phyloP scores from a whole-genome alignment of 2,797 vertebrate species.

The Coendou prehensilis region DNA sequence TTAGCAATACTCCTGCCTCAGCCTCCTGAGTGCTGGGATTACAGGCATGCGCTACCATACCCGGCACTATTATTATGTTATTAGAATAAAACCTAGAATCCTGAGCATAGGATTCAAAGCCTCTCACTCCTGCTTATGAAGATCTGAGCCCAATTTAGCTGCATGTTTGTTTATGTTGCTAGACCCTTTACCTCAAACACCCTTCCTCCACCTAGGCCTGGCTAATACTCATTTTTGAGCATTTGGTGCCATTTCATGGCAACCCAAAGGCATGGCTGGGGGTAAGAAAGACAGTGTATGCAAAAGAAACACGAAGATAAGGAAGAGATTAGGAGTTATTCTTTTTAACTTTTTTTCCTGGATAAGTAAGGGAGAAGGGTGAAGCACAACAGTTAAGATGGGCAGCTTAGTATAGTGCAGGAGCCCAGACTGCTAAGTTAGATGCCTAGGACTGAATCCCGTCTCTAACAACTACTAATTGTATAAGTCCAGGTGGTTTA shows the following conservation, averaged over 20 bases:
- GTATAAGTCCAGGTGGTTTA: background rate
- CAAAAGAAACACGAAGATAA: slow-evolving; percentile 61
- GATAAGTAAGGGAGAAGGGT: background rate
- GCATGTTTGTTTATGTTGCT: background rate
- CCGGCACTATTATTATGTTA: background rate
- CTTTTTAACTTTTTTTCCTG: background rate
- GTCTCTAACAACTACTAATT: background rate
- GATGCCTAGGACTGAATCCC: background rate
- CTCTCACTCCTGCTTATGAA: slow-evolving; percentile 65
- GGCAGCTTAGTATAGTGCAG: background rate
- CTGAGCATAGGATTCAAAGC: slow-evolving; percentile 12
- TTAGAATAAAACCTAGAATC: slow-evolving; percentile 55
- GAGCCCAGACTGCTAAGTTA: background rate
- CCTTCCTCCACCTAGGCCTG: background rate
- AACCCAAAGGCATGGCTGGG: background rate
- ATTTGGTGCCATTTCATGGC: slow-evolving; percentile 49
- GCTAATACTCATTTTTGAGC: slow-evolving; percentile 32
- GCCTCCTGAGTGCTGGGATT: no score
- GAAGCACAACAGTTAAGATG: slow-evolving; percentile 21
- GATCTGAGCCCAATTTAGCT: background rate
- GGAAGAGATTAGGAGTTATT: slow-evolving; percentile 3
- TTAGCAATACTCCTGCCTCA: background rate
- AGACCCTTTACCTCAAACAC: background rate
- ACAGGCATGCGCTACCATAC: background rate
- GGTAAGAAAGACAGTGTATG: slow-evolving; percentile 39